Evolutionary conservation across 2,888 invertebrate species (phyloP).

Genomic region (Aplocera efformata): DNA sequence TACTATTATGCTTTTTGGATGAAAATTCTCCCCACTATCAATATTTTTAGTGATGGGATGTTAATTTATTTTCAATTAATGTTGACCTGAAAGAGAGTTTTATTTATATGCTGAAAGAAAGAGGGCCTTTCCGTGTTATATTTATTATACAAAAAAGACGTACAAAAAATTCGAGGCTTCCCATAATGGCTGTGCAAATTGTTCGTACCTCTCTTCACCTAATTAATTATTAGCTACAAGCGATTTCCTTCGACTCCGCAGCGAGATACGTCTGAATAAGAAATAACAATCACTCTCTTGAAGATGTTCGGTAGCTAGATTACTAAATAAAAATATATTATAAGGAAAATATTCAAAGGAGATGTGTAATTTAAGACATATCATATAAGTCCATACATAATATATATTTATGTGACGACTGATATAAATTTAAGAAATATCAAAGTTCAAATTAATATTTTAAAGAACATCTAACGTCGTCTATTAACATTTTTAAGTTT

Average conservation of each 20-base stretch:
- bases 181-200: constrained; percentile 35
- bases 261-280: constrained; percentile 28
- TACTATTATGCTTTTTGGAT: too few species aligned
- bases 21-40: too few species aligned
- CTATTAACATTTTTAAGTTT: too few species aligned
- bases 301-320: constrained; percentile 4
- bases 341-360: too few species aligned
- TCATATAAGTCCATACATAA: too few species aligned
- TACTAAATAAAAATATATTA: neutral
- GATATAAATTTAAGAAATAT: neutral
- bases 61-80: too few species aligned
- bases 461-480: too few species aligned
- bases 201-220: constrained; percentile 36
- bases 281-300: constrained; percentile 27
- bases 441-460: too few species aligned
- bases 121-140: constrained; percentile 12
- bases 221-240: constrained; percentile 37
- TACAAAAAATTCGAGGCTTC: constrained; percentile 30
- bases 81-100: neutral
- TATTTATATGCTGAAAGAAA: constrained; percentile 8
- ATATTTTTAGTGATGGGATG: too few species aligned
- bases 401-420: too few species aligned
- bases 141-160: constrained; percentile 22
- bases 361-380: too few species aligned
- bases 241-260: constrained; percentile 24